Evolutionary conservation across 2,888 invertebrate species (phyloP).

Genomic region (Diadegma fenestrale): DNA sequence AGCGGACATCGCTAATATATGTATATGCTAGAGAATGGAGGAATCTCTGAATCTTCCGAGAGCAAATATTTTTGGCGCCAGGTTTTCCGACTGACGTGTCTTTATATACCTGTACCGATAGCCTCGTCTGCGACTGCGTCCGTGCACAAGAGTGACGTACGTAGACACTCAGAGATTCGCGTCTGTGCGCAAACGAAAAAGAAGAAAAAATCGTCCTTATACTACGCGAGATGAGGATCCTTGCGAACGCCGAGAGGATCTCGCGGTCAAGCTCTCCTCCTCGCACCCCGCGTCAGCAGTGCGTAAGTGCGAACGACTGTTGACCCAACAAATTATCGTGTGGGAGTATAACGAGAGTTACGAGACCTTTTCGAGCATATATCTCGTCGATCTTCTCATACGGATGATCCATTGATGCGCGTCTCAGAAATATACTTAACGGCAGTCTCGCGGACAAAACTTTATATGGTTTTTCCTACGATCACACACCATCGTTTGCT

Average conservation of each 20-base stretch:
- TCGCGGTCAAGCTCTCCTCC: constrained; percentile 46
- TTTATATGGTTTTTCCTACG: neutral
- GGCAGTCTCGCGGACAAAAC: neutral
- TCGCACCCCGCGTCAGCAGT: constrained; percentile 62
- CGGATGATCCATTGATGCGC: constrained; percentile 70
- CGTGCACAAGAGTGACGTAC: constrained; percentile 10
- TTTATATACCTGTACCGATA: constrained; percentile 54
- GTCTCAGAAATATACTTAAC: constrained; percentile 17
- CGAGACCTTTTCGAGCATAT: constrained; percentile 46
- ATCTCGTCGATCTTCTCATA: constrained; percentile 17
- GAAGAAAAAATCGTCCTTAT: constrained; percentile 18
- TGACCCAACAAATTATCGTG: constrained; percentile 81
- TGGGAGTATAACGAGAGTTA: constrained; percentile 68
- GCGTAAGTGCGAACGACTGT: constrained; percentile 75
- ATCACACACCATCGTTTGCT: neutral
- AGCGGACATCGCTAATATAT: constrained; percentile 32
- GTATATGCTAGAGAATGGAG: constrained; percentile 24
- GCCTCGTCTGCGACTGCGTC: constrained; percentile 52
- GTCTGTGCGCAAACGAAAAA: neutral
- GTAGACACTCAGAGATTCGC: neutral
- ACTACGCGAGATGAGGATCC: constrained; percentile 35
- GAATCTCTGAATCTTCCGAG: constrained; percentile 53
- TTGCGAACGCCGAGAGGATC: constrained; percentile 30
- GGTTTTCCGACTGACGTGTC: constrained; percentile 76
- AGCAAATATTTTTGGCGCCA: constrained; percentile 82